These are phyloP conservation scores for Minunthozetes semirufus DNA, from an alignment of 2,888 invertebrate genomes.

Conservation along the genomic window DNA sequence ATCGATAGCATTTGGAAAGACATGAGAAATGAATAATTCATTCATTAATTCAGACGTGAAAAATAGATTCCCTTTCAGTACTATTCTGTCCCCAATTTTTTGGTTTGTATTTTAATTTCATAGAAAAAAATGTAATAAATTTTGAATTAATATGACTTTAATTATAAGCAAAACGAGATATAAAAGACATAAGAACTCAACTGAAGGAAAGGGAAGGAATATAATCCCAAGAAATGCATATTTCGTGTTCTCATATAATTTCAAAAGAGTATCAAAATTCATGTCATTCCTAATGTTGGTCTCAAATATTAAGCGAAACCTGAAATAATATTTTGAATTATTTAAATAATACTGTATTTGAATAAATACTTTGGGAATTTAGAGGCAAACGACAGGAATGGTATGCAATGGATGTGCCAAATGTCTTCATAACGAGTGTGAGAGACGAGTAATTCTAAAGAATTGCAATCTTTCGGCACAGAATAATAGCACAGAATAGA, in stretches of 20 bases:
- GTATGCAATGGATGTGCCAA: too few species aligned
- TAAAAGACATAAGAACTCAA: background rate
- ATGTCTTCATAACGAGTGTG: background rate
- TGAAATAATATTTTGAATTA: background rate
- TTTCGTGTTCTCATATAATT: background rate
- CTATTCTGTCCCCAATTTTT: too few species aligned
- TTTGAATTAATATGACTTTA: background rate
- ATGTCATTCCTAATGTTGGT: background rate
- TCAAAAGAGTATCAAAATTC: background rate
- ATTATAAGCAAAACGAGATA: background rate
- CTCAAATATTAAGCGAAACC: background rate
- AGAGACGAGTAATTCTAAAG: background rate
- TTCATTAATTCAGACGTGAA: background rate
- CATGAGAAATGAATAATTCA: background rate
- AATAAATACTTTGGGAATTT: constrained; percentile 3
- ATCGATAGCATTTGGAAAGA: background rate
- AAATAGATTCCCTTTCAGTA: background rate
- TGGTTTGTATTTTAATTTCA: too few species aligned
- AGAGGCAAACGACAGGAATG: too few species aligned
- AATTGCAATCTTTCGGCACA: background rate
- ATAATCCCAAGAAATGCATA: background rate
- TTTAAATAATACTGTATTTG: background rate
- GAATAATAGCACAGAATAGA: background rate
- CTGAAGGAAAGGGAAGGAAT: background rate
- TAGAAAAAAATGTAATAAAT: background rate